Conservation (phyloP, 1,140 invertebrate species). For the Drosophila neocordata region DNA sequence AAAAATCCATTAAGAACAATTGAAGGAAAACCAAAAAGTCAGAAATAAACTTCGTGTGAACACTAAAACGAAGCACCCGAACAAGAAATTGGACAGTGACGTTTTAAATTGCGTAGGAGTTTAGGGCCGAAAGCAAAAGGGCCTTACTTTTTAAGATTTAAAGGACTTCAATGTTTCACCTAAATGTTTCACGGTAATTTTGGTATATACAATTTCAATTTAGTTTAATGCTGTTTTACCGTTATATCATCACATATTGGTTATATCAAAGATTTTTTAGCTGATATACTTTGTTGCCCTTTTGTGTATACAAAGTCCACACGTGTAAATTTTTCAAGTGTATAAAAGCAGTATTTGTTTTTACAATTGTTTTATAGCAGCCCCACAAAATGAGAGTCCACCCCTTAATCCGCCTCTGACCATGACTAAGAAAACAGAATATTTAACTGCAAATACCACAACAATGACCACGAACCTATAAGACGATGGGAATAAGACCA, state of each 20-base stretch:
- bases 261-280: too few species aligned
- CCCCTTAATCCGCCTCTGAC: constrained; percentile 25
- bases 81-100: not conserved
- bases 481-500: constrained; percentile 24
- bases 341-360: too few species aligned
- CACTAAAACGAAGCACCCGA: not conserved
- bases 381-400: not conserved
- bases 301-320: too few species aligned
- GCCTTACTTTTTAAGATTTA: not conserved
- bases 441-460: constrained; percentile 31
- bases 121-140: not conserved
- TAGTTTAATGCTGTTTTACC: too few species aligned
- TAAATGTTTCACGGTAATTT: too few species aligned
- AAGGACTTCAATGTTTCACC: not conserved
- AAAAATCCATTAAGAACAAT: not conserved
- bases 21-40: not conserved
- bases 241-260: too few species aligned
- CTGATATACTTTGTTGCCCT: too few species aligned
- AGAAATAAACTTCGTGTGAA: not conserved
- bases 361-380: not conserved
- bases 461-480: constrained; percentile 8
- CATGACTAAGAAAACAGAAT: constrained; percentile 38
- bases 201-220: too few species aligned
- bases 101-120: not conserved
- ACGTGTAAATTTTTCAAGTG: too few species aligned